A percentile compares a stretch with the other conserved stretches of the same genome.
phyloP scores from a whole-genome alignment of 2,888 invertebrate species.

The Lycocerus yunnanus region DNA sequence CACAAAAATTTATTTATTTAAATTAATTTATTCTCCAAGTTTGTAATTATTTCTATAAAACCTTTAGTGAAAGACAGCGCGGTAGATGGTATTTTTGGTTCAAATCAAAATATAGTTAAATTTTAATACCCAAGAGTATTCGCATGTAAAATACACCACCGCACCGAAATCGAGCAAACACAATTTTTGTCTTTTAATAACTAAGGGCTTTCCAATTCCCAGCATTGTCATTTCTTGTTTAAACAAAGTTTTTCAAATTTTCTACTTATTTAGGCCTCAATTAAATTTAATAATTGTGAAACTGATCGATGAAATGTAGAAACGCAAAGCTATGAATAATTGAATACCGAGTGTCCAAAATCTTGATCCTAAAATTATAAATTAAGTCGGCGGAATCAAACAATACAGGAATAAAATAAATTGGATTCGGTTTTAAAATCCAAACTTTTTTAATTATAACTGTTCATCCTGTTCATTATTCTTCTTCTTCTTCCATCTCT shows the following conservation, averaged over 20 bases:
- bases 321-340: neutral
- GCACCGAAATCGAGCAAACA: slow-evolving; percentile 45
- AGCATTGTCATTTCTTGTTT: slow-evolving; percentile 19
- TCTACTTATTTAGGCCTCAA: neutral
- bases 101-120: slow-evolving; percentile 19
- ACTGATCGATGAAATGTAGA: neutral
- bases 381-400: neutral
- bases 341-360: neutral
- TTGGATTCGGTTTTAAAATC: neutral
- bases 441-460: slow-evolving; percentile 28
- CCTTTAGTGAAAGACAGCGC: neutral
- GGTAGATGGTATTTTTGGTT: neutral
- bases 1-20: neutral
- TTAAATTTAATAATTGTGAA: neutral
- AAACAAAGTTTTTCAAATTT: slow-evolving; percentile 3
- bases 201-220: slow-evolving; percentile 43
- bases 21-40: neutral
- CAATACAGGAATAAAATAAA: neutral
- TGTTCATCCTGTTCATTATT: slow-evolving; percentile 15
- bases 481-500: slow-evolving; percentile 12
- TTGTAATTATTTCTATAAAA: neutral
- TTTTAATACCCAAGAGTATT: slow-evolving; percentile 27
- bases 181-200: slow-evolving; percentile 49
- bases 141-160: slow-evolving; percentile 42
- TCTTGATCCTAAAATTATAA: neutral